Evolutionary conservation across 2,797 vertebrate species (phyloP).

Genomic region (Tolypeutes matacus): DNA sequence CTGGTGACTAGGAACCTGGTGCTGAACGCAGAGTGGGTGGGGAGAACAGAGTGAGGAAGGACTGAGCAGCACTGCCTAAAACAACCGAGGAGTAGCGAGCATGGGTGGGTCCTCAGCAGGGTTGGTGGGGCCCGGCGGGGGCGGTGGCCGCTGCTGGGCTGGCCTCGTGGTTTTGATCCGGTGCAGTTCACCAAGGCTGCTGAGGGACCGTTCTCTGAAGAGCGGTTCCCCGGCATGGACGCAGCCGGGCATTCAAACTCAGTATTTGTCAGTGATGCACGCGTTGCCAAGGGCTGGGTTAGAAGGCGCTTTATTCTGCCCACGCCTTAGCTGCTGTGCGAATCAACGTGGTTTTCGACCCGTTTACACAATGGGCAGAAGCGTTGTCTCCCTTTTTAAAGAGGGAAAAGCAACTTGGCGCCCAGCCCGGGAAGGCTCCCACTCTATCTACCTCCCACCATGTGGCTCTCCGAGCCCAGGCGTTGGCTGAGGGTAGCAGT

Average conservation of each 20-base stretch:
- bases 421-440: slow-evolving; percentile 36
- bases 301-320: slow-evolving; percentile 55
- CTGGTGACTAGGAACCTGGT: not conserved
- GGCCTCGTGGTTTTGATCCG: not conserved
- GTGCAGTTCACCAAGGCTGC: not conserved
- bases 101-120: slow-evolving; percentile 30
- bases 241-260: slow-evolving; percentile 32
- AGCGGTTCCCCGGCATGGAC: not conserved
- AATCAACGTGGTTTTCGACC: not conserved
- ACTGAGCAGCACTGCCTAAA: not conserved
- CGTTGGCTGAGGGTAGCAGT: slow-evolving; percentile 16
- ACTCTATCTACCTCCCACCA: slow-evolving; percentile 49
- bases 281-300: not conserved
- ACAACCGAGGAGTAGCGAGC: not conserved
- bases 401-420: slow-evolving; percentile 74
- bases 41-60: not conserved
- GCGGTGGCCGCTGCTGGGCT: not conserved
- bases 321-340: slow-evolving; percentile 39
- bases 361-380: slow-evolving; percentile 80
- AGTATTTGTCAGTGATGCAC: not conserved
- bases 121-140: slow-evolving; percentile 27
- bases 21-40: not conserved
- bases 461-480: not conserved
- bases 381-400: slow-evolving; percentile 61
- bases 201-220: not conserved